Conservation (phyloP, 2,888 invertebrate species). For the Hofmannophila pseudospretella region DNA sequence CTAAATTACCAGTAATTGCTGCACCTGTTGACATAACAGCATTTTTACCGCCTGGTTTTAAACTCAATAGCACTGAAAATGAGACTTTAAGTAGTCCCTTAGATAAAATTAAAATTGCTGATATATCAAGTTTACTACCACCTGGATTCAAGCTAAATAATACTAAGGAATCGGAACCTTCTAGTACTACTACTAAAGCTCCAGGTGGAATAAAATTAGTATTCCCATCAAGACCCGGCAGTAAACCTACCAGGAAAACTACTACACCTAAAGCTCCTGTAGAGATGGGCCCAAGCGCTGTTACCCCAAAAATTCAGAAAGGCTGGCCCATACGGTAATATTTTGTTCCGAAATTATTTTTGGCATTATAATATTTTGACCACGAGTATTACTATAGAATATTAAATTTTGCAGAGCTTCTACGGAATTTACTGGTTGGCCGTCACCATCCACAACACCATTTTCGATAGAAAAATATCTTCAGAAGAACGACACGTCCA, state of each 20-base stretch:
- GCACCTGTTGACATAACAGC: constrained; percentile 74
- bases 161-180: constrained; percentile 31
- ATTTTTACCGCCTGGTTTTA: constrained; percentile 81
- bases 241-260: constrained; percentile 76
- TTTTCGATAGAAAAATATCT: constrained; percentile 89
- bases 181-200: constrained; percentile 54
- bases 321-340: constrained; percentile 89
- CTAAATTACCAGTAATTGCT: constrained; percentile 37
- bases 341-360: constrained; percentile 1
- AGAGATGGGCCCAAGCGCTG: constrained; percentile 60
- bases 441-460: constrained; percentile 91
- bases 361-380: neutral
- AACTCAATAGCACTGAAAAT: constrained; percentile 45
- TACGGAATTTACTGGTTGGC: constrained; percentile 95
- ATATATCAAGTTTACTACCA: constrained; percentile 81
- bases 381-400: neutral
- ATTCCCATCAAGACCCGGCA: constrained; percentile 87
- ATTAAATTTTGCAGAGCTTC: constrained; percentile 79
- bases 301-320: constrained; percentile 85
- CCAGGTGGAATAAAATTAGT: constrained; percentile 81
- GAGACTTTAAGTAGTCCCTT: constrained; percentile 28
- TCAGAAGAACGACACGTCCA: constrained; percentile 81
- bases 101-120: constrained; percentile 51
- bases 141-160: constrained; percentile 74
- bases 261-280: constrained; percentile 77